phyloP scores from a whole-genome alignment of 2,797 vertebrate genomes.

The Spinus pinus region DNA sequence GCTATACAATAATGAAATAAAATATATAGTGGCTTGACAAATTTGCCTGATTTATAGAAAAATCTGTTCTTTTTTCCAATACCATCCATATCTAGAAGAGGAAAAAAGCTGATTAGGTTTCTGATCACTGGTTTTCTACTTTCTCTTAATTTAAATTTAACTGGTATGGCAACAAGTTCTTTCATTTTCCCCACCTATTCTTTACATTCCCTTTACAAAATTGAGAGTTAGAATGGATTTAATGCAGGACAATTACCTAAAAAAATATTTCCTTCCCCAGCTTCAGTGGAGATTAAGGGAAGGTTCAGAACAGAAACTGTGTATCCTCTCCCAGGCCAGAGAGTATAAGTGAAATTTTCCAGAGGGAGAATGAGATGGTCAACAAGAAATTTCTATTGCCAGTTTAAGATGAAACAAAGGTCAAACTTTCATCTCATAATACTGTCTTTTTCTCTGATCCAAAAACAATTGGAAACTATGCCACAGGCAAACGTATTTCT shows the following conservation, averaged over 20 bases:
- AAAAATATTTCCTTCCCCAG: not conserved
- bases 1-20: not conserved
- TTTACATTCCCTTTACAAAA: not conserved
- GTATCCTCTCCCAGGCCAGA: not conserved
- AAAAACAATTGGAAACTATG: not conserved
- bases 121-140: not conserved
- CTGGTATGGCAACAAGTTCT: not conserved
- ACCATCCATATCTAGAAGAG: not conserved
- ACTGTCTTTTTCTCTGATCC: not conserved
- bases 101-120: not conserved
- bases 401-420: not conserved
- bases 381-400: not conserved
- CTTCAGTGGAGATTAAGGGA: not conserved
- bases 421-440: not conserved
- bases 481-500: rapidly evolving
- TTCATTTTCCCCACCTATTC: not conserved
- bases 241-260: rapidly evolving
- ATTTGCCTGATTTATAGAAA: not conserved
- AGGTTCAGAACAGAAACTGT: not conserved
- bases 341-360: not conserved
- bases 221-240: not conserved
- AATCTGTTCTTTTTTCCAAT: not conserved
- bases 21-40: not conserved
- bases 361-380: not conserved
- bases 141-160: not conserved